phyloP scores from a whole-genome alignment of 2,888 invertebrate species.

The Oscheius sp. region DNA sequence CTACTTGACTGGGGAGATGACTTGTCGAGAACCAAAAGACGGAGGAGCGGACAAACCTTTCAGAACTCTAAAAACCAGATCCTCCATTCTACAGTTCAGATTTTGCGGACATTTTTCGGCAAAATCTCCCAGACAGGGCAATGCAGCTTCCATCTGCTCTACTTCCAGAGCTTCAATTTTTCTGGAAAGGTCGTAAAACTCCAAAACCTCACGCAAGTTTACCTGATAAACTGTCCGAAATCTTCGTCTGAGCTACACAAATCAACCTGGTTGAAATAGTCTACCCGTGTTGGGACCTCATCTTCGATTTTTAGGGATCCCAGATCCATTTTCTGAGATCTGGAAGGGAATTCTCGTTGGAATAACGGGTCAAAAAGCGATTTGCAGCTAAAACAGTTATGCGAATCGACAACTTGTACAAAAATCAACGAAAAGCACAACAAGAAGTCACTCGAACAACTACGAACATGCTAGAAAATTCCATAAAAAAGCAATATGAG shows the following conservation, averaged over 20 bases:
- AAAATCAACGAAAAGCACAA: slow-evolving; percentile 1
- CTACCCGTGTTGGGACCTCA: background rate
- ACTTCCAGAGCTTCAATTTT: slow-evolving; percentile 29
- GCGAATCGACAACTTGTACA: background rate
- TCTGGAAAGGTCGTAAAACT: slow-evolving; percentile 3
- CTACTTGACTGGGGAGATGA: no score
- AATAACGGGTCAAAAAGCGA: no score
- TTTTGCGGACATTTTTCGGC: slow-evolving; percentile 34
- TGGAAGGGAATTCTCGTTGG: background rate
- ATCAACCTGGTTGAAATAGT: slow-evolving; percentile 23
- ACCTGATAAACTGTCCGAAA: slow-evolving; percentile 12
- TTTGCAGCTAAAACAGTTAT: background rate
- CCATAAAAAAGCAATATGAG: background rate
- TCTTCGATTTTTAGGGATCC: background rate
- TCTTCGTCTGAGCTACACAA: background rate
- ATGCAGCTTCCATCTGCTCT: slow-evolving; percentile 37
- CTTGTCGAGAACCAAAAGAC: background rate
- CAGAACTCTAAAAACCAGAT: slow-evolving; percentile 4
- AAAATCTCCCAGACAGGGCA: slow-evolving; percentile 47
- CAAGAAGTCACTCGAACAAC: background rate
- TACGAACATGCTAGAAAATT: slow-evolving; percentile 1
- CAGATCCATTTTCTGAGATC: background rate
- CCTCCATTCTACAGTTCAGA: background rate
- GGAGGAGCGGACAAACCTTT: background rate
- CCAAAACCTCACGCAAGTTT: no score